These are phyloP conservation scores for Pipistrellus kuhlii DNA, from an alignment of 2,797 vertebrate genomes.

Conservation along the genomic window DNA sequence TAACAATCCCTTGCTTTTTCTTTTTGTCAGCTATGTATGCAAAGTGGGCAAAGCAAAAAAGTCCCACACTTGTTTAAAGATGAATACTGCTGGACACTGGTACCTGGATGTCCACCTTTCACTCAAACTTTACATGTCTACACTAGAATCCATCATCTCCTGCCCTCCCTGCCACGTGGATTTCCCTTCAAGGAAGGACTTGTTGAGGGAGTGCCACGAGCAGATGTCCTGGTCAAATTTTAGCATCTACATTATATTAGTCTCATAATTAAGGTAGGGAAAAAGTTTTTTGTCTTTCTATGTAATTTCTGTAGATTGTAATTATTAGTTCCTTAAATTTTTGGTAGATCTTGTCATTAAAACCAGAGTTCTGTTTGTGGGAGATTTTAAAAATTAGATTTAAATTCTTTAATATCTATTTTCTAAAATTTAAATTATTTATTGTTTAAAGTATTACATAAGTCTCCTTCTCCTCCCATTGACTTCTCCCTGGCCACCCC, in stretches of 20 bases:
- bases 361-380: neutral
- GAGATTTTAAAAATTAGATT: slow-evolving; percentile 5
- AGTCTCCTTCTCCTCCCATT: too few species aligned
- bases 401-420: neutral
- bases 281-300: neutral
- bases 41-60: neutral
- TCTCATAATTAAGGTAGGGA: neutral
- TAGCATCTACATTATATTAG: neutral
- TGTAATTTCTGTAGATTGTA: neutral
- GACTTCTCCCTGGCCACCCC: too few species aligned
- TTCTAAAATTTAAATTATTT: too few species aligned
- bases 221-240: neutral
- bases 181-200: neutral
- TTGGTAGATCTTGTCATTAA: neutral
- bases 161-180: neutral
- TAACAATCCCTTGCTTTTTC: neutral
- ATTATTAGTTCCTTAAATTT: neutral
- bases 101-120: neutral
- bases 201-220: neutral
- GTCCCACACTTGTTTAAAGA: neutral
- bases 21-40: neutral
- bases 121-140: neutral
- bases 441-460: too few species aligned
- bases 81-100: neutral
- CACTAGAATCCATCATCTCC: neutral